Percentiles rank a stretch among this genome's conserved stretches.
Conservation (phyloP, 1,140 invertebrate genomes). For the Lasioglossum baleicum region DNA sequence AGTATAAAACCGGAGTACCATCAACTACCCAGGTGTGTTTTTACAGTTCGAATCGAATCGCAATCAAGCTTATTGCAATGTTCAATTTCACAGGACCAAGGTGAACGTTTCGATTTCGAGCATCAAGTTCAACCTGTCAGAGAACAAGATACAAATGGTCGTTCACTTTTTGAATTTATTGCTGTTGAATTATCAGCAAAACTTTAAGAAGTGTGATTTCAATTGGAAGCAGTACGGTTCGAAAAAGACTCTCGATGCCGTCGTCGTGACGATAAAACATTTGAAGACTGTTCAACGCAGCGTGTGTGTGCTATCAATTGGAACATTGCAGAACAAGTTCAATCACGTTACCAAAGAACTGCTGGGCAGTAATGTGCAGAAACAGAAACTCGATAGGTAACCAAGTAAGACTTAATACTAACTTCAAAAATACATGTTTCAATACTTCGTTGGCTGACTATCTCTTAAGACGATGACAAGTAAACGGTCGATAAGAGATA, state of each 20-base stretch:
- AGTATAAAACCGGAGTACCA: constrained; percentile 89
- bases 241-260: not conserved
- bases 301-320: constrained; percentile 68
- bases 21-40: constrained; percentile 83
- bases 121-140: constrained; percentile 89
- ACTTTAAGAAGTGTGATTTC: constrained; percentile 34
- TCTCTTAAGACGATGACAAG: not conserved
- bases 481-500: not conserved
- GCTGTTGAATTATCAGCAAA: constrained; percentile 69
- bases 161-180: constrained; percentile 86
- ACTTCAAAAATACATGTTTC: not conserved
- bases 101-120: constrained; percentile 87
- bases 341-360: constrained; percentile 63
- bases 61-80: constrained; percentile 4
- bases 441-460: not conserved
- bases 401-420: constrained; percentile 34
- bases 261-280: constrained; percentile 56
- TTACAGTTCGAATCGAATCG: constrained; percentile 36
- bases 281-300: constrained; percentile 65
- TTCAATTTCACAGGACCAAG: constrained; percentile 84
- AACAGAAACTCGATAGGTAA: constrained; percentile 76
- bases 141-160: constrained; percentile 85
- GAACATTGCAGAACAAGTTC: constrained; percentile 57
- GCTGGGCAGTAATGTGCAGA: constrained; percentile 59
- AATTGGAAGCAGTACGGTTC: not conserved